phyloP scores from a whole-genome alignment of 2,888 invertebrate genomes.

The Dryadula phaetusa region DNA sequence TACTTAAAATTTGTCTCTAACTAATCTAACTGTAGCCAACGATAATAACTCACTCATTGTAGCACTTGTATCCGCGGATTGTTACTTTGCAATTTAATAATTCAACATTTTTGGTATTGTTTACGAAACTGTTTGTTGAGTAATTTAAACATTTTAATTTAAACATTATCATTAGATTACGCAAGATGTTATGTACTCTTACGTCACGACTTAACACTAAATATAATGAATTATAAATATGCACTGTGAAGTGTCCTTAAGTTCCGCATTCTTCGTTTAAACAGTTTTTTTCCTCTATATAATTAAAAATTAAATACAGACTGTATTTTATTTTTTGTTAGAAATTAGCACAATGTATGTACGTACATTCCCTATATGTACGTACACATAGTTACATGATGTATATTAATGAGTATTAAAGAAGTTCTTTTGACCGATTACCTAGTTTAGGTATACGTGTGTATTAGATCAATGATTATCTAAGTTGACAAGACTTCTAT shows the following conservation, averaged over 20 bases:
- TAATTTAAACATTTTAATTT: neutral
- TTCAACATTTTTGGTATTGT: neutral
- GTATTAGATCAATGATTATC: no score
- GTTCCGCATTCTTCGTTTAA: neutral
- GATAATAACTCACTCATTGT: neutral
- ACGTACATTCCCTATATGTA: no score
- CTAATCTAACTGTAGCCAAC: neutral
- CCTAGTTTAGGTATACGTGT: no score
- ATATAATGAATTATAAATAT: slow-evolving; percentile 10
- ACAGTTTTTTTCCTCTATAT: neutral
- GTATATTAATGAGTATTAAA: no score
- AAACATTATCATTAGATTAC: neutral
- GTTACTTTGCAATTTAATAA: neutral
- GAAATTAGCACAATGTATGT: no score
- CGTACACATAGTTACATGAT: no score
- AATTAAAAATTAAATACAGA: no score
- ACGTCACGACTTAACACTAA: neutral
- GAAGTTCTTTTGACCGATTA: no score
- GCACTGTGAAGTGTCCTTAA: slow-evolving; percentile 4
- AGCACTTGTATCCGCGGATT: neutral
- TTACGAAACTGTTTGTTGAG: neutral
- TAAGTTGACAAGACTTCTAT: no score
- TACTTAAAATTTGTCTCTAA: neutral
- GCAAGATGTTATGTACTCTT: neutral
- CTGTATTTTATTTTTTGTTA: no score